Evolutionary conservation across 2,888 invertebrate species (phyloP), one percentile per base, ranked within the genome.

Genomic region (Elegia similella): DNA sequence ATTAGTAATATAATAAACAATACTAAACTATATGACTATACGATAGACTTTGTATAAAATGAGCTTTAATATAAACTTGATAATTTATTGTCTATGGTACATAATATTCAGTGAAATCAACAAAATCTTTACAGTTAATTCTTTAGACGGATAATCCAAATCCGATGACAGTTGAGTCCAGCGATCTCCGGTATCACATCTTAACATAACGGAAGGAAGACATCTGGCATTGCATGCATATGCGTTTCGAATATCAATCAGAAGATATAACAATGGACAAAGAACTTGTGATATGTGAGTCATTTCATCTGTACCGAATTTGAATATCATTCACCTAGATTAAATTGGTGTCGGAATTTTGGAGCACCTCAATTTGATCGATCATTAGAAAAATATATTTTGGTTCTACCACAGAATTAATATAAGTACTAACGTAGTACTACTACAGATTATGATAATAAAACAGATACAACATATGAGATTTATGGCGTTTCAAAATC

Each of bases 121-220:
- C n/a, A n/a, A n/a, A n/a, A n/a, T n/a, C n/a, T n/a, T n/a, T n/a
- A n/a, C n/a, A 10, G 12, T 34, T 34, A 34, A 34, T 34, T 34
- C 34, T 6, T 32, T 38, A 38, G 5, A 38, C 34, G 66, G 67
- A 70, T 70, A 65, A 67, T 23, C 23, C 23, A 23, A 23, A 2
- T 23, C 23, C 23, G 23, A 23, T 23, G 23, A 23, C 23, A 23
- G 23, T 23, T 23, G 63, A 69, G 71, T 69, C 69, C 72, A 62
- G 76, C 72, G 75, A 72, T 70, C 66, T 17, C 16, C 15, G 6
- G 43, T 55, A n/a, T 8, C 60, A 71, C 71, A 72, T 66, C 66
- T 68, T 69, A 66, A 77, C 65, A 75, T 84, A 87, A 85, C 86
- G 88, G 88, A 87, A 88, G 88, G 88, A 88, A 87, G 79, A 73